phyloP scores from a whole-genome alignment of 2,888 invertebrate genomes.

The Noctuana brunneofusca region DNA sequence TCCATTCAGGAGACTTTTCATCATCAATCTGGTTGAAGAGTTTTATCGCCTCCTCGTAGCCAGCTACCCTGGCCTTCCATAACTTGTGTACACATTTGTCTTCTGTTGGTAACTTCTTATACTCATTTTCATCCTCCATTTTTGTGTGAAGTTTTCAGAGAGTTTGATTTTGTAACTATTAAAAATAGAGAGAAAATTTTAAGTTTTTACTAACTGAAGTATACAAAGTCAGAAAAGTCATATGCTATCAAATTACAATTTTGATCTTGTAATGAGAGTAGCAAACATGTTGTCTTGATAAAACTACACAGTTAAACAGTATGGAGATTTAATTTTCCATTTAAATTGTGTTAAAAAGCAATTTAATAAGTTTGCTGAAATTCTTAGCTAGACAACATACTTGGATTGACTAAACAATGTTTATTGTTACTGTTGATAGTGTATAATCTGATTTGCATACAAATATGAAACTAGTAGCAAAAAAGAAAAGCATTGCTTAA shows the following conservation, averaged over 20 bases:
- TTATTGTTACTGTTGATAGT: background rate
- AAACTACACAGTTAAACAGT: no score
- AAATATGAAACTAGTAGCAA: background rate
- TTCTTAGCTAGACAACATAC: background rate
- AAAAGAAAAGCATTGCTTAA: constrained; percentile 17
- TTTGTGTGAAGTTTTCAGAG: constrained; percentile 45
- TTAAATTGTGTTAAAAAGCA: no score
- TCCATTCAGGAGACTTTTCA: constrained; percentile 97
- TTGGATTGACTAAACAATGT: background rate
- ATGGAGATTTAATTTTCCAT: no score
- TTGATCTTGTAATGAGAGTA: no score
- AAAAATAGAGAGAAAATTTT: background rate
- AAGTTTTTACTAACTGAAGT: no score
- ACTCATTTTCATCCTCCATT: constrained; percentile 94
- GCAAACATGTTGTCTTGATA: no score
- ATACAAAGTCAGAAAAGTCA: no score
- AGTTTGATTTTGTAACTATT: constrained; percentile 32
- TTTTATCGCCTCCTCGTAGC: constrained; percentile 96
- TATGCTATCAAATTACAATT: no score
- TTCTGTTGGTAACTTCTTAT: constrained; percentile 92
- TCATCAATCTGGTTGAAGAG: constrained; percentile 93
- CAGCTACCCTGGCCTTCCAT: constrained; percentile 97
- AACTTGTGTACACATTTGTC: constrained; percentile 96
- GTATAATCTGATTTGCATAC: background rate
- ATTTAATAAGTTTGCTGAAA: no score